phyloP scores from a whole-genome alignment of 2,888 invertebrate species.

The Eueremaeus valkanovi region DNA sequence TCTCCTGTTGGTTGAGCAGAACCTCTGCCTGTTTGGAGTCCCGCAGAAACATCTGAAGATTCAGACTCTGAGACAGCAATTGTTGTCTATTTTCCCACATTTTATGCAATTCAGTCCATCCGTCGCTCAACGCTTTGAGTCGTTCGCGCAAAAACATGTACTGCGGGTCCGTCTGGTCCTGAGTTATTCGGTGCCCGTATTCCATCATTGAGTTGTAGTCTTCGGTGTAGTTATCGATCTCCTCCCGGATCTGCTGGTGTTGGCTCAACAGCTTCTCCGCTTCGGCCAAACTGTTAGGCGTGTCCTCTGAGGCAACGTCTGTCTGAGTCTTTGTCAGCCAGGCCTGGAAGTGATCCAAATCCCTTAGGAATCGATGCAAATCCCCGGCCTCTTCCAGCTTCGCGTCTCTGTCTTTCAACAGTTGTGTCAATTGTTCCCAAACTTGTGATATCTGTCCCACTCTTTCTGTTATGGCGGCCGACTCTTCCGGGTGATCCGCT shows the following conservation, averaged over 20 bases:
- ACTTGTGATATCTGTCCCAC: slow-evolving; percentile 83
- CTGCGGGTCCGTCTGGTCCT: slow-evolving; percentile 89
- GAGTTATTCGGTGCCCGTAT: slow-evolving; percentile 92
- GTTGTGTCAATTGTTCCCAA: slow-evolving; percentile 95
- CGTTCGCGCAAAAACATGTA: slow-evolving; percentile 99
- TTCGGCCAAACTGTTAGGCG: slow-evolving; percentile 85
- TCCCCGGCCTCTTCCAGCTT: slow-evolving; percentile 99
- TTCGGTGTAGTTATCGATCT: slow-evolving; percentile 97
- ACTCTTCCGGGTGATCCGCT: slow-evolving; percentile 90
- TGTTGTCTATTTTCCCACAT: slow-evolving; percentile 99
- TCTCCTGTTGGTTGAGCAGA: slow-evolving; percentile 94
- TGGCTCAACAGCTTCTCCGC: slow-evolving; percentile 95
- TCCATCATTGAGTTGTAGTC: slow-evolving; percentile 99
- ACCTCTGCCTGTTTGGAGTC: slow-evolving; percentile 98
- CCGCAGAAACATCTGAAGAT: slow-evolving; percentile 88
- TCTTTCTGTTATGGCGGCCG: slow-evolving; percentile 80
- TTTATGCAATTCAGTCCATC: slow-evolving; percentile 97
- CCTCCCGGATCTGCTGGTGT: slow-evolving; percentile 97
- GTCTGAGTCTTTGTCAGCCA: slow-evolving; percentile 99
- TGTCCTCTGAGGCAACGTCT: slow-evolving; percentile 96
- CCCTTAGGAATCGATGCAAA: slow-evolving; percentile 92
- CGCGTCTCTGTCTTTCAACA: slow-evolving; percentile 95
- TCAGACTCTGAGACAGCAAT: slow-evolving; percentile 86
- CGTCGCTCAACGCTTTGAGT: slow-evolving; percentile 94
- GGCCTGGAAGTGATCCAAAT: slow-evolving; percentile 98